A percentile compares a stretch with the other conserved stretches of the same genome.
Evolutionary conservation across 2,888 invertebrate species (phyloP).

Genomic region (Clistopyga incitator): DNA sequence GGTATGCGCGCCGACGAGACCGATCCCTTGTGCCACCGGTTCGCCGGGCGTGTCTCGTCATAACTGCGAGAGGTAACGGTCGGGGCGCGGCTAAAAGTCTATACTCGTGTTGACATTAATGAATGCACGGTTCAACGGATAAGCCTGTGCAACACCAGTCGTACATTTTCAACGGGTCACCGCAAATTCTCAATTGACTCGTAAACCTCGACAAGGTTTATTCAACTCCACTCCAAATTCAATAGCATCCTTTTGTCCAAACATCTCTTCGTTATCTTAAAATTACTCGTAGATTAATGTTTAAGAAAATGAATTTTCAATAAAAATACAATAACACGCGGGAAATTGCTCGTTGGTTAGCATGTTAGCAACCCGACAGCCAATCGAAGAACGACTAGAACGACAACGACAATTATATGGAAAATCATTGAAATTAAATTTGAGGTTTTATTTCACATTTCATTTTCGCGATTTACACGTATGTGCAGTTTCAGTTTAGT

Average conservation of each 20-base stretch:
- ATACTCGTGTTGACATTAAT: slow-evolving; percentile 13
- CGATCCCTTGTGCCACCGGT: slow-evolving; percentile 3
- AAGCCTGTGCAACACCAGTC: neutral
- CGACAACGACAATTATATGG: no score
- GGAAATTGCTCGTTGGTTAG: no score
- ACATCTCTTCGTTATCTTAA: neutral
- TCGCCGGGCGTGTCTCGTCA: slow-evolving; percentile 53
- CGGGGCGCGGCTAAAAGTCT: slow-evolving; percentile 33
- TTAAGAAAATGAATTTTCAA: no score
- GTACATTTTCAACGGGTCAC: neutral
- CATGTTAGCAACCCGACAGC: no score
- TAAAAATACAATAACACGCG: no score
- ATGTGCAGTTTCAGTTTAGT: no score
- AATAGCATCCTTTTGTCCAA: neutral
- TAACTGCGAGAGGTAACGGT: slow-evolving; percentile 57
- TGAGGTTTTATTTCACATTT: neutral
- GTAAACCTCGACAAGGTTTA: neutral
- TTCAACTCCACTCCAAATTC: neutral
- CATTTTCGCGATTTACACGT: no score
- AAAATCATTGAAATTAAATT: neutral
- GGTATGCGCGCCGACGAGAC: slow-evolving; percentile 53
- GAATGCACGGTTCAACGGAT: slow-evolving; percentile 1
- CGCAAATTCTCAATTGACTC: neutral
- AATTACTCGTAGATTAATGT: neutral
- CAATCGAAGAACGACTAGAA: no score